These are phyloP conservation scores for Lepidiolamprologus cunningtoni DNA, from an alignment of 2,113 vertebrate genomes.

Conservation along the genomic window DNA sequence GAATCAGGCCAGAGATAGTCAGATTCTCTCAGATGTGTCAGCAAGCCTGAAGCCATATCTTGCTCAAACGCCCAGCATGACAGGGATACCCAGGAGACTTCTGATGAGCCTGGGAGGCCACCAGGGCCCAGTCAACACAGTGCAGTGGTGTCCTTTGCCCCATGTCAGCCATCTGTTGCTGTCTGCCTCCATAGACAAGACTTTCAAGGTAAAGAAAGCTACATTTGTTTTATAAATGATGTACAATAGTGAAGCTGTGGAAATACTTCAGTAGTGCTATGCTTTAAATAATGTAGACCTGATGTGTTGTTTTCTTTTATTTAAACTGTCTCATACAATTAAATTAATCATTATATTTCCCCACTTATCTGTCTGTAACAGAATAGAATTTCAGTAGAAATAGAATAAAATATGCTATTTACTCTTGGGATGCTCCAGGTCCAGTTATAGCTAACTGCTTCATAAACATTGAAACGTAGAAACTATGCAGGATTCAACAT, in stretches of 20 bases:
- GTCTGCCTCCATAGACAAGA: conserved; percentile 92
- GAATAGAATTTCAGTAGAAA: neutral
- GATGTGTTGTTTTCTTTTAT: neutral
- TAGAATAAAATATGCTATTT: neutral
- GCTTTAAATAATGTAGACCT: neutral
- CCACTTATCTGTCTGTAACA: neutral
- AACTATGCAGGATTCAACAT: neutral
- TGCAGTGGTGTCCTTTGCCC: conserved; percentile 85
- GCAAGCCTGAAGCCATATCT: conserved; percentile 78
- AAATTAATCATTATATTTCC: neutral
- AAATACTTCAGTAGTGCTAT: neutral
- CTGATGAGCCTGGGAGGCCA: conserved; percentile 76
- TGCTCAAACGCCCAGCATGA: conserved; percentile 51
- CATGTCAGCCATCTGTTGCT: conserved; percentile 85
- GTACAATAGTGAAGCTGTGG: neutral
- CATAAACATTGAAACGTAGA: neutral
- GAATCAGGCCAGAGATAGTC: conserved; percentile 15
- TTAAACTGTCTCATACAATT: neutral
- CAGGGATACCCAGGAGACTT: conserved; percentile 72
- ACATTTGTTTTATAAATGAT: neutral
- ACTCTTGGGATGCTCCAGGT: neutral
- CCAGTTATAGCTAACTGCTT: neutral
- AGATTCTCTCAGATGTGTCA: conserved; percentile 65
- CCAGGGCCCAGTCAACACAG: conserved; percentile 78
- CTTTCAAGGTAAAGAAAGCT: conserved; percentile 79